These are phyloP conservation scores for Andrena dorsata DNA, from an alignment of 2,888 invertebrate species.

Conservation along the genomic window DNA sequence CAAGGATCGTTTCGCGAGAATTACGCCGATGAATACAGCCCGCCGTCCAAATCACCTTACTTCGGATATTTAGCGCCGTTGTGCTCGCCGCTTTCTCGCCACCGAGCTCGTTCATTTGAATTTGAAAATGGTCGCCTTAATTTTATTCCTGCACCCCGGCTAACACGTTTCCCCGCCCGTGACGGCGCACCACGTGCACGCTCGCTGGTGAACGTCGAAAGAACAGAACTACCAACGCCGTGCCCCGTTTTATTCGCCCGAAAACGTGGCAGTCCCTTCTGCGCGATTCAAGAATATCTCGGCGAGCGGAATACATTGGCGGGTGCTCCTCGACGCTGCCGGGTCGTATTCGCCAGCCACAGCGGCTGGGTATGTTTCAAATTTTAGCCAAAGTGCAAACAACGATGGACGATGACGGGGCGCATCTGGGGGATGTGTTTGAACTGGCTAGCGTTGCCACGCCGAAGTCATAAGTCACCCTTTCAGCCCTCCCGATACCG, in stretches of 20 bases:
- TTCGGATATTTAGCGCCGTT: constrained; percentile 51
- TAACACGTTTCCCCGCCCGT: not conserved
- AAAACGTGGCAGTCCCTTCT: not conserved
- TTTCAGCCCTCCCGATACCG: constrained; percentile 53
- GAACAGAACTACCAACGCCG: not conserved
- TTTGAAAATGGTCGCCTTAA: constrained; percentile 29
- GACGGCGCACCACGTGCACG: not conserved
- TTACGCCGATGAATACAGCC: constrained; percentile 33
- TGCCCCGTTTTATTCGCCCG: not conserved
- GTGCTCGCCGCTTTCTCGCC: constrained; percentile 23
- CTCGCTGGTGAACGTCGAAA: not conserved
- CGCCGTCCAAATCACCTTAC: constrained; percentile 43
- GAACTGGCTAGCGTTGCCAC: constrained; percentile 51
- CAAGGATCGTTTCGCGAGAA: constrained; percentile 37
- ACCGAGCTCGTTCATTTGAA: constrained; percentile 29
- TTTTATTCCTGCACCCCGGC: constrained; percentile 1
- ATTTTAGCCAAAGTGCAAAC: constrained; percentile 65
- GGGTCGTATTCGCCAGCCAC: constrained; percentile 5
- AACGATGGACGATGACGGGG: constrained; percentile 53
- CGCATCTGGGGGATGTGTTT: constrained; percentile 56
- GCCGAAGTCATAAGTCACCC: constrained; percentile 66
- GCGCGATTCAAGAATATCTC: not conserved
- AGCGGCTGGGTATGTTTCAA: constrained; percentile 50
- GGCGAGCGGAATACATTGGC: constrained; percentile 1
- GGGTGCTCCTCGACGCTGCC: not conserved